phyloP scores from a whole-genome alignment of 2,888 invertebrate genomes.

The Cabera pusaria region DNA sequence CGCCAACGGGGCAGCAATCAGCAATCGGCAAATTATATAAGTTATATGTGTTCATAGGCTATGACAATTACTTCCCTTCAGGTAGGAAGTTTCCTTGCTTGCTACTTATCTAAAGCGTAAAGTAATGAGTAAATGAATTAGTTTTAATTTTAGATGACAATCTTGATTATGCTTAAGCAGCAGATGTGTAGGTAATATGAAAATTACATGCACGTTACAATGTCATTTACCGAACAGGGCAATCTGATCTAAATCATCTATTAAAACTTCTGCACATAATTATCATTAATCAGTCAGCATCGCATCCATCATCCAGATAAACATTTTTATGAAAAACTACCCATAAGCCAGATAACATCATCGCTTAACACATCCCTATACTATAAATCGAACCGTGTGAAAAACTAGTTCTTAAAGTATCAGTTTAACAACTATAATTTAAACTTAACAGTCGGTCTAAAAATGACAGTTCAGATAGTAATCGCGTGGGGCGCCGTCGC shows the following conservation, averaged over 20 bases:
- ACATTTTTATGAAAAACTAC: conserved; percentile 17
- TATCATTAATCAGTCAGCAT: conserved; percentile 16
- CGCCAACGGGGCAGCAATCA: too few relatives aligned
- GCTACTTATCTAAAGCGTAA: too few relatives aligned
- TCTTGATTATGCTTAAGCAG: too few relatives aligned
- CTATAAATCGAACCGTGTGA: conserved; percentile 21
- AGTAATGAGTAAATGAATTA: too few relatives aligned
- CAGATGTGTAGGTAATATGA: too few relatives aligned
- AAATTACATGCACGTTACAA: neutral
- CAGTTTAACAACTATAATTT: conserved; percentile 37
- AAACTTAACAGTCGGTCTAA: conserved; percentile 40
- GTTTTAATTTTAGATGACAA: too few relatives aligned
- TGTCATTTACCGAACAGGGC: neutral
- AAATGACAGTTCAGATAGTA: conserved; percentile 49
- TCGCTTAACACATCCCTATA: conserved; percentile 10
- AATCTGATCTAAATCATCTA: conserved; percentile 1
- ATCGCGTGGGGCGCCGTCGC: conserved; percentile 39
- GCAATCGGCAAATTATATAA: too few relatives aligned
- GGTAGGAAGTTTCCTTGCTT: too few relatives aligned
- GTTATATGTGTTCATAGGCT: too few relatives aligned
- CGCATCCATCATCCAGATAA: conserved; percentile 26
- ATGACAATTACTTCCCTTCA: too few relatives aligned
- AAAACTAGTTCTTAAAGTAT: conserved; percentile 22
- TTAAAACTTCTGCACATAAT: conserved; percentile 8
- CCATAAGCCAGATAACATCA: conserved; percentile 19